Evolutionary conservation across 2,888 invertebrate species (phyloP).

Genomic region (Piscicola geometra): DNA sequence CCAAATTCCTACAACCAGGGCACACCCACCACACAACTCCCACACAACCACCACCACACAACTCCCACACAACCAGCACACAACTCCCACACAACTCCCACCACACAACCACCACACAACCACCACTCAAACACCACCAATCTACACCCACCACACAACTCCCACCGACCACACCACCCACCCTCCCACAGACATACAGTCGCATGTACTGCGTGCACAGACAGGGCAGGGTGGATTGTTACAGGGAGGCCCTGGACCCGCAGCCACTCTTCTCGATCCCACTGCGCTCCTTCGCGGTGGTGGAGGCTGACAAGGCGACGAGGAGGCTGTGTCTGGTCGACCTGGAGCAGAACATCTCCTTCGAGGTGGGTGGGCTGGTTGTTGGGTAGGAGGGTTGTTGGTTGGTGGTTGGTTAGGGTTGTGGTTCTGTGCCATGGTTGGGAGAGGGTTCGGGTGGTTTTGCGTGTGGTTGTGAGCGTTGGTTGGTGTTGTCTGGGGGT

Average conservation of each 20-base stretch:
- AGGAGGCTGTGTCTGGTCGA: background rate
- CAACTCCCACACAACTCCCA: too few species aligned
- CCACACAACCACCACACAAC: too few species aligned
- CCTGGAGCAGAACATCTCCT: background rate
- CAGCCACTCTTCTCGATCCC: background rate
- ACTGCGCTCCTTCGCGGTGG: background rate
- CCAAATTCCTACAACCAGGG: too few species aligned
- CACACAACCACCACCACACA: too few species aligned
- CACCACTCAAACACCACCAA: too few species aligned
- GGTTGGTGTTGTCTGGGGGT: background rate
- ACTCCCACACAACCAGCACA: too few species aligned
- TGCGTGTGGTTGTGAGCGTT: background rate
- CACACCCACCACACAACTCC: too few species aligned
- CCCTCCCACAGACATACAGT: background rate
- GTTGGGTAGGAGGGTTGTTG: background rate
- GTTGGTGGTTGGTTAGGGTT: background rate
- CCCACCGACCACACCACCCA: background rate
- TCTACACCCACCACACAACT: background rate
- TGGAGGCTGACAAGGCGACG: background rate
- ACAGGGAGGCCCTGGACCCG: constrained; percentile 11
- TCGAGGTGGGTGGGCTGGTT: too few species aligned
- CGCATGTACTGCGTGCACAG: constrained; percentile 25
- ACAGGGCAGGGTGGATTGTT: constrained; percentile 21
- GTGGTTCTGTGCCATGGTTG: background rate
- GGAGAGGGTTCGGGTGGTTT: background rate